phyloP scores from a whole-genome alignment of 2,888 invertebrate genomes.

The Caenorhabditis afra region DNA sequence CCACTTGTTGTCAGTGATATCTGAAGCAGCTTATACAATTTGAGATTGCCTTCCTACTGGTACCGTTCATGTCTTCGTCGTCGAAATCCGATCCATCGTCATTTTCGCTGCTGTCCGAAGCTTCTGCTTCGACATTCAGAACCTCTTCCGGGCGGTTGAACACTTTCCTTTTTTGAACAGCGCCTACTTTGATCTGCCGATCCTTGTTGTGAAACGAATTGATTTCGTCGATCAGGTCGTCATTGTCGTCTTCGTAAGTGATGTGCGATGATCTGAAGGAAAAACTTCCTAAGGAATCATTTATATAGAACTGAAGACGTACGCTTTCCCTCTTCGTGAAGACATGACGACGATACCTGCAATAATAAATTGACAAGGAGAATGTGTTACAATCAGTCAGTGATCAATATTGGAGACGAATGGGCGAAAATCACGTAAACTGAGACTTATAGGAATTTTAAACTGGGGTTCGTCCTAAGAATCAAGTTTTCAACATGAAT shows the following conservation, averaged over 20 bases:
- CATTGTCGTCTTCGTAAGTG: conserved; percentile 68
- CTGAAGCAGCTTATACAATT: conserved; percentile 16
- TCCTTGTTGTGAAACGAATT: conserved; percentile 72
- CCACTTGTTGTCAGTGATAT: conserved; percentile 81
- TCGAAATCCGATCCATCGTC: conserved; percentile 69
- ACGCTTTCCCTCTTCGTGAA: conserved; percentile 40
- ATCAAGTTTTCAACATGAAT: neutral
- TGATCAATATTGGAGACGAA: too few species aligned
- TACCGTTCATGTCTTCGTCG: conserved; percentile 56
- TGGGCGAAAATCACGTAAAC: too few species aligned
- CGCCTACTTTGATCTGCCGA: conserved; percentile 41
- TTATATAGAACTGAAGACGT: conserved; percentile 16
- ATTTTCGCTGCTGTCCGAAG: conserved; percentile 63
- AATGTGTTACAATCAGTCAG: too few species aligned
- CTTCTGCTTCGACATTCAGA: conserved; percentile 73
- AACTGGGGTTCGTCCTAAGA: neutral
- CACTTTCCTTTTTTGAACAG: conserved; percentile 25
- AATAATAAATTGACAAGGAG: too few species aligned
- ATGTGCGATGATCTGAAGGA: conserved; percentile 60
- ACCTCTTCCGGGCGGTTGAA: conserved; percentile 63
- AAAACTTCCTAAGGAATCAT: neutral
- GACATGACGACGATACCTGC: conserved; percentile 26
- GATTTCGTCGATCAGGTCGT: conserved; percentile 74
- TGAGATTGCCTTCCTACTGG: neutral
- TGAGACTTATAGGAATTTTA: neutral